Percentiles rank a stretch among this genome's conserved stretches.
Conservation (phyloP, 37 sponge, comb jelly and placozoan species). For the Beroe forskalii region DNA sequence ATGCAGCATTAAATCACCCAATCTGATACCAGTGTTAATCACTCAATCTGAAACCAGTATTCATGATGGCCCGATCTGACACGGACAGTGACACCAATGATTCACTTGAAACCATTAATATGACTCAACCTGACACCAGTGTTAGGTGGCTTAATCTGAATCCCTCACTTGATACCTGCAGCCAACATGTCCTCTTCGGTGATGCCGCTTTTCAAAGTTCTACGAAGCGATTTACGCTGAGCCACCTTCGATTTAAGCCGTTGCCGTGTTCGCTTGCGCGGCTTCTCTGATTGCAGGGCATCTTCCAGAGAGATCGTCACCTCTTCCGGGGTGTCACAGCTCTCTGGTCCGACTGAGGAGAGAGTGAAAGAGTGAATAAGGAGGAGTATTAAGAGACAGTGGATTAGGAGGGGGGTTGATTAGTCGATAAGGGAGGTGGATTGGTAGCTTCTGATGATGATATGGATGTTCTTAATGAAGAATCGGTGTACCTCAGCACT, state of each 20-base stretch:
- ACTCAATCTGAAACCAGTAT: too few relatives aligned
- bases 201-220: slow-evolving; percentile 32
- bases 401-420: not conserved
- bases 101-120: too few relatives aligned
- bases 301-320: slow-evolving; percentile 25
- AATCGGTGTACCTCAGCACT: too few relatives aligned
- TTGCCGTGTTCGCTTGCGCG: slow-evolving; percentile 4
- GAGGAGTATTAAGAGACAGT: not conserved
- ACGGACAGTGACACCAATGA: too few relatives aligned
- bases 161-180: slow-evolving; percentile 37
- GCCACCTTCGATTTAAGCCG: slow-evolving; percentile 53
- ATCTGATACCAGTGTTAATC: too few relatives aligned
- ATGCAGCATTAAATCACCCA: too few relatives aligned
- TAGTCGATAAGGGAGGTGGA: not conserved
- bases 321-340: slow-evolving; percentile 30
- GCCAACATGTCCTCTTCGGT: slow-evolving; percentile 50
- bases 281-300: slow-evolving; percentile 28
- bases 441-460: not conserved
- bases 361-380: not conserved
- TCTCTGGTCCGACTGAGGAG: not conserved
- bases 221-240: slow-evolving; percentile 25
- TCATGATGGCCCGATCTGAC: too few relatives aligned
- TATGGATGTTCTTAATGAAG: too few relatives aligned
- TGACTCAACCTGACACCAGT: not conserved
- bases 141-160: not conserved